These are phyloP conservation scores for Gambusia holbrooki DNA, from an alignment of 2,113 vertebrate species.

Conservation along the genomic window DNA sequence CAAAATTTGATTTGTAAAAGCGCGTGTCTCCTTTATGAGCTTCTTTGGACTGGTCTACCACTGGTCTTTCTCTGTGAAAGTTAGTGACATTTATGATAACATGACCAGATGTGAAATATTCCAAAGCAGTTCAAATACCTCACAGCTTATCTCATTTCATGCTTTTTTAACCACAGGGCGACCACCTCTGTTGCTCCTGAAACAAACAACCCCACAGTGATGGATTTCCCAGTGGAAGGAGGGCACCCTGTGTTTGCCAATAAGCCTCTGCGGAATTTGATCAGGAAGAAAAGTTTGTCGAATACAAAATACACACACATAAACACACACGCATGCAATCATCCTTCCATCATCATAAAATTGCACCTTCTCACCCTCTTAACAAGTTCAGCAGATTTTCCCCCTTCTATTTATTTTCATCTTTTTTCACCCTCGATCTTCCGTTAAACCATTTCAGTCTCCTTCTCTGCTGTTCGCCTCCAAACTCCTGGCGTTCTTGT, in stretches of 20 bases:
- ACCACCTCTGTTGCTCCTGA: slow-evolving; percentile 35
- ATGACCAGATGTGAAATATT: not conserved
- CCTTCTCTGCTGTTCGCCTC: slow-evolving; percentile 22
- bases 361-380: slow-evolving; percentile 23
- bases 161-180: slow-evolving; percentile 20
- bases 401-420: slow-evolving; percentile 52
- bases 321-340: slow-evolving; percentile 9
- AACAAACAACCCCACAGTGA: not conserved
- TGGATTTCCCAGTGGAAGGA: slow-evolving; percentile 22
- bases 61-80: not conserved
- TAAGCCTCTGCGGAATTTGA: slow-evolving; percentile 36
- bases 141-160: slow-evolving; percentile 8
- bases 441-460: slow-evolving; percentile 46
- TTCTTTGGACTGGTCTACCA: not conserved
- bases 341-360: slow-evolving; percentile 62
- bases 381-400: slow-evolving; percentile 38
- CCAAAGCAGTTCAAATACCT: not conserved
- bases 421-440: slow-evolving; percentile 46
- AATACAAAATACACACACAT: too few species aligned
- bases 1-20: not conserved
- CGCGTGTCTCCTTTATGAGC: not conserved
- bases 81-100: not conserved
- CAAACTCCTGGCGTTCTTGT: slow-evolving; percentile 27
- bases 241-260: slow-evolving; percentile 23
- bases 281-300: slow-evolving; percentile 35